Evolutionary conservation across 1,140 invertebrate genomes (phyloP), one percentile per base, ranked within the genome.

Genomic region (Nymphalis io): DNA sequence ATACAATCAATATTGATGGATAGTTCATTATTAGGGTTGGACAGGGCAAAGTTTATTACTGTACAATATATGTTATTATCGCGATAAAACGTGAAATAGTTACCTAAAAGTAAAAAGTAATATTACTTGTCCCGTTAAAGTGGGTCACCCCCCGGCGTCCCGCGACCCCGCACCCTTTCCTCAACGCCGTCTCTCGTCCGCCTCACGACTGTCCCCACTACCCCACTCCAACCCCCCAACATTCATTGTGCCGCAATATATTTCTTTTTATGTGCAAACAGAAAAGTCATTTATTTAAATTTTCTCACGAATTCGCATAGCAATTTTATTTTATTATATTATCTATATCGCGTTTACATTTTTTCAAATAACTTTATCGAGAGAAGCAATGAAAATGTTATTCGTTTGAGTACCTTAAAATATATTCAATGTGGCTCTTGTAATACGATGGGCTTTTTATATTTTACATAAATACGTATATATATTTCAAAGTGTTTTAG

Each of bases 241-340:
- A 91, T 89, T 89, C 87, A 89, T 90, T 91, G 88, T 90, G 89
- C 88, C 88, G 89, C 89, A 91, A 91, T 91, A 91, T 91, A 91
- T 90, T 91, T 90, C 87, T 89, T 90, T 91, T 91, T 91, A 91
- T 91, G 89, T 91, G 87, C 89, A 91, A 91, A 91, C 88, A 90
- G 89, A 91, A 91, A 89, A 91, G 89, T 90, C 88, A 91, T 89
- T 90, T 91, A 91, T 91, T 91, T 89, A 91, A 91, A 91, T 89
- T 91, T 91, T 89, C 89, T 91, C 89, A 91, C 89, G 89, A 91
- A 91, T 91, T 90, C 86, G 82, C 87, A 88, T 87, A 83, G 88
- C 87, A 91, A 91, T 91, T 91, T 91, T 87, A 89, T 91, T 90
- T 87, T 91, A 89, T 89, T 89, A 88, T 88, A 91, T 91, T 90